These are phyloP conservation scores for Coluber constrictor DNA, from an alignment of 2,797 vertebrate species.

Conservation along the genomic window DNA sequence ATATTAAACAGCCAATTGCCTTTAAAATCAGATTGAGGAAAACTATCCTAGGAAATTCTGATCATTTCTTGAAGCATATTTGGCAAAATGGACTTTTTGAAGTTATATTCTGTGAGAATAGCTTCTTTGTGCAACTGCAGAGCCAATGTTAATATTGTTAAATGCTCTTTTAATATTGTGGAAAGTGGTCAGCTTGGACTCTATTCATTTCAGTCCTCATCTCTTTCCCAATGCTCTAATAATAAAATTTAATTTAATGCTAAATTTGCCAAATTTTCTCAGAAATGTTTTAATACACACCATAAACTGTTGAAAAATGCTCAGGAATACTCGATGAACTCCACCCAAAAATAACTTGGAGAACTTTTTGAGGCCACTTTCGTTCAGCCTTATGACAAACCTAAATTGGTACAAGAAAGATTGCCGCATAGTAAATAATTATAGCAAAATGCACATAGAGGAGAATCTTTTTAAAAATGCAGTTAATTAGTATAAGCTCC, in stretches of 20 bases:
- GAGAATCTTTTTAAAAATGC: not conserved
- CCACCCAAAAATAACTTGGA: not conserved
- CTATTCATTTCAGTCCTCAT: not conserved
- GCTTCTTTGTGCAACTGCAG: not conserved
- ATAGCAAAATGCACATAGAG: not conserved
- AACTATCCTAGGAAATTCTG: not conserved
- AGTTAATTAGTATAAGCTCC: not conserved
- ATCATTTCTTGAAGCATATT: not conserved
- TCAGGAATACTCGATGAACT: not conserved
- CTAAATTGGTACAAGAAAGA: not conserved
- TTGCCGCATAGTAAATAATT: not conserved
- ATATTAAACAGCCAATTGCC: not conserved
- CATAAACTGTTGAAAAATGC: not conserved
- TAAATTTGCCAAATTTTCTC: not conserved
- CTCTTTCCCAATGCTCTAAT: not conserved
- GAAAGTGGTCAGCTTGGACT: not conserved
- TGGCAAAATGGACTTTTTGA: not conserved
- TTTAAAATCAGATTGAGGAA: not conserved
- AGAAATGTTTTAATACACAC: not conserved
- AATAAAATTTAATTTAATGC: not conserved
- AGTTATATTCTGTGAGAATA: not conserved
- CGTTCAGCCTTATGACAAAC: not conserved
- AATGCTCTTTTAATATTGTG: not conserved
- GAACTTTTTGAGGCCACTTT: not conserved
- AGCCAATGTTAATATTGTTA: not conserved